Evolutionary conservation across 2,113 vertebrate genomes (phyloP).

Genomic region (Tragulus kanchil): DNA sequence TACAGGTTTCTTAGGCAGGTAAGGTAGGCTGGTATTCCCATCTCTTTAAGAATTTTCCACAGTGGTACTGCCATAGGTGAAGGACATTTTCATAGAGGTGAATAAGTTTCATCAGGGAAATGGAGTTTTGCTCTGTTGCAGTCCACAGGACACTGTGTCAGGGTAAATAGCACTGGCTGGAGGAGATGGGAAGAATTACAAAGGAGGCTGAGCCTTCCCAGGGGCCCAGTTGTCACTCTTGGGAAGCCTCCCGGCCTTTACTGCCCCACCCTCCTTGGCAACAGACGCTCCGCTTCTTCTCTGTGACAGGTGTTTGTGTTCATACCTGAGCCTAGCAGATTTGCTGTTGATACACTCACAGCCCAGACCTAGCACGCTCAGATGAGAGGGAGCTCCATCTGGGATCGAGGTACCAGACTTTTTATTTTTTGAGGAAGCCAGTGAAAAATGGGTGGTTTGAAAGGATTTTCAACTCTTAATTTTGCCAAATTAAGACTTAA

Average conservation of each 20-base stretch:
- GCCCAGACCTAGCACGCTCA: too few species aligned
- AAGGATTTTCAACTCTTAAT: slow-evolving; percentile 6
- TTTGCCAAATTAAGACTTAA: not conserved
- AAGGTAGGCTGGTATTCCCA: too few species aligned
- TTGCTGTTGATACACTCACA: not conserved
- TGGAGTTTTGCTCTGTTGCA: not conserved
- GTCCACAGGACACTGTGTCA: accelerated
- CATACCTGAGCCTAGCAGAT: too few species aligned
- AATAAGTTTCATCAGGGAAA: not conserved
- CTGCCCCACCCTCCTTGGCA: accelerated
- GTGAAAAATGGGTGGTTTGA: not conserved
- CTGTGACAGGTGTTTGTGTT: too few species aligned
- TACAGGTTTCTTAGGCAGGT: too few species aligned
- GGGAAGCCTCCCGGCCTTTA: not conserved
- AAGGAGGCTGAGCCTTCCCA: not conserved
- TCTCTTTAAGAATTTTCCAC: too few species aligned
- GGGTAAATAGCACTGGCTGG: not conserved
- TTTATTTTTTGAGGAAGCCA: not conserved
- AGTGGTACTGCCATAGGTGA: not conserved
- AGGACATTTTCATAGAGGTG: not conserved
- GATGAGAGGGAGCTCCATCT: accelerated
- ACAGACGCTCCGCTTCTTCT: not conserved
- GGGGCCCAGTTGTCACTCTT: not conserved
- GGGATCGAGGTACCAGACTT: not conserved
- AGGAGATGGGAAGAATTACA: accelerated